Evolutionary conservation across 2,113 vertebrate genomes (phyloP).

Genomic region (Todiramphus chloris): DNA sequence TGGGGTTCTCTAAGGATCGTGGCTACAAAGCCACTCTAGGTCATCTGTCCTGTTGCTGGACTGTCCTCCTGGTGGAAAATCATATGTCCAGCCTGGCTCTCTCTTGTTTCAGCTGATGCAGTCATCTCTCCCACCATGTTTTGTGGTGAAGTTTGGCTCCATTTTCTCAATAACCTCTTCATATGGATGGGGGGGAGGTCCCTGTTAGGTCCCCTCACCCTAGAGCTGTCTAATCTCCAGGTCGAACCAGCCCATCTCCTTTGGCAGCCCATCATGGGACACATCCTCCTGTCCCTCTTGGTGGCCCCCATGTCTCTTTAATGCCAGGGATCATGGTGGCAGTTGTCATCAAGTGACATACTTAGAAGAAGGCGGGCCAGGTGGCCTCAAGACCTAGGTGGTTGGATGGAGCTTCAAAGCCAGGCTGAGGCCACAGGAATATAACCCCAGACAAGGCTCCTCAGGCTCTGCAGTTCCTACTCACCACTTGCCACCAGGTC

Average conservation of each 20-base stretch:
- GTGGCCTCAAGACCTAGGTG: not conserved
- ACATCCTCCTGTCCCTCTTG: not conserved
- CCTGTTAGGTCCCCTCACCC: not conserved
- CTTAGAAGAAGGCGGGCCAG: not conserved
- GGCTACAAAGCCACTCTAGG: fast-evolving
- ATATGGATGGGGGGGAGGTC: not conserved
- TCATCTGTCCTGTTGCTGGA: not conserved
- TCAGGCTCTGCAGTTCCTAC: not conserved
- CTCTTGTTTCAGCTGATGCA: not conserved
- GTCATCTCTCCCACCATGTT: fast-evolving
- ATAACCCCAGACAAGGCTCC: fast-evolving
- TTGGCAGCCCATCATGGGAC: not conserved
- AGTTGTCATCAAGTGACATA: fast-evolving
- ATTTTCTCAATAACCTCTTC: not conserved
- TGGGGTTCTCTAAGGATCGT: not conserved
- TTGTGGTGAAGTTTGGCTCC: not conserved
- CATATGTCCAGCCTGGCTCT: fast-evolving
- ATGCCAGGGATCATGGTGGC: not conserved
- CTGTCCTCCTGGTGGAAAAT: not conserved
- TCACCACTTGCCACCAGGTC: not conserved
- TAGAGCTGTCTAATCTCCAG: not conserved
- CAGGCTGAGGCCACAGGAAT: not conserved
- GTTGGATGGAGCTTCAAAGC: not conserved
- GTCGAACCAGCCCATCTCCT: not conserved
- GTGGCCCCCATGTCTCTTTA: not conserved